Conservation (phyloP, 2,113 vertebrate genomes). For the Procavia capensis region DNA sequence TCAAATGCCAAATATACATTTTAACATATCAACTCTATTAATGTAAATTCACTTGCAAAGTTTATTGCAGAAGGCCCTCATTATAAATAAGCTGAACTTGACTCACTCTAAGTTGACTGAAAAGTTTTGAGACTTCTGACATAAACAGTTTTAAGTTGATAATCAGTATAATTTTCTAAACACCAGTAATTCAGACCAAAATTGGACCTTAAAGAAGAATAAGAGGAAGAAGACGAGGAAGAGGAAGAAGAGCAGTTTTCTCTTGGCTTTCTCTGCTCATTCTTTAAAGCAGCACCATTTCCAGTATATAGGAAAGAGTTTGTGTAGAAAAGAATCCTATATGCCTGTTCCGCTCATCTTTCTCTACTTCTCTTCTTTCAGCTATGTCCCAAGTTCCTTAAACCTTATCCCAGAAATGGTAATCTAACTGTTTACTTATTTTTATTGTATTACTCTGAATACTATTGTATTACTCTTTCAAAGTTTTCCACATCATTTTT, state of each 20-base stretch:
- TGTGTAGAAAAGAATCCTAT: not conserved
- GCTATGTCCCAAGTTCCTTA: not conserved
- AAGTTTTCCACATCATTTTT: not conserved
- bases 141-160: not conserved
- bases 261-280: not conserved
- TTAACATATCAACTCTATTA: not conserved
- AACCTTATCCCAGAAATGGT: not conserved
- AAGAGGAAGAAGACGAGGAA: too few relatives aligned
- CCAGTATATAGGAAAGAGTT: not conserved
- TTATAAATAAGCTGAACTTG: not conserved
- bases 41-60: not conserved
- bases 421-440: not conserved
- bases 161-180: not conserved
- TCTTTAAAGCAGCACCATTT: not conserved
- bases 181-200: not conserved
- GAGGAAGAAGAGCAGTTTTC: not conserved
- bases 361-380: not conserved
- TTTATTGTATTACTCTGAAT: not conserved
- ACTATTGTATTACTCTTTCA: not conserved
- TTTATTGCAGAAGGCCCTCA: not conserved
- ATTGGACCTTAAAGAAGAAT: not conserved
- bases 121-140: not conserved
- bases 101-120: not conserved
- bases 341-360: not conserved
- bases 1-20: not conserved